Conservation (phyloP, 1,140 invertebrate species). For the Venturia canescens region DNA sequence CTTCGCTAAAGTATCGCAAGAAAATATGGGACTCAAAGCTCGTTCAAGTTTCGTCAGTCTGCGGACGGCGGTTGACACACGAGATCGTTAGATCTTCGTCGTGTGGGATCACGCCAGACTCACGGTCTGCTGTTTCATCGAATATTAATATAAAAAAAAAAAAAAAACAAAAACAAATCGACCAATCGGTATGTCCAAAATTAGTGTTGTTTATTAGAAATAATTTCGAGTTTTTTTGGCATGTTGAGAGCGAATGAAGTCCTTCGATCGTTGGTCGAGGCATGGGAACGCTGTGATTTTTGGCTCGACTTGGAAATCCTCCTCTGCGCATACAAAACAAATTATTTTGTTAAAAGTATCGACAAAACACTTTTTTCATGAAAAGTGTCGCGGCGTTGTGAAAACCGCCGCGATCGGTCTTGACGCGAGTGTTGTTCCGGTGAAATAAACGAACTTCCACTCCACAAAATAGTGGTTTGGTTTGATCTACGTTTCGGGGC, state of each 20-base stretch:
- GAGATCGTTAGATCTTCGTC: slow-evolving; percentile 36
- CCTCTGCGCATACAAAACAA: too few relatives aligned
- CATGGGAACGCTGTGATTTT: neutral
- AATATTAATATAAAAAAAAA: neutral
- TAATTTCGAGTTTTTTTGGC: too few relatives aligned
- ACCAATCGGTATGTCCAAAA: slow-evolving; percentile 4
- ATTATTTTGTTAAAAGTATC: neutral
- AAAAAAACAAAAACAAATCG: too few relatives aligned
- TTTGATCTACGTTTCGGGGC: neutral
- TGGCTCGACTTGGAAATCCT: neutral
- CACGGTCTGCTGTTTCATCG: neutral
- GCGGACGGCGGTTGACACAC: slow-evolving; percentile 41
- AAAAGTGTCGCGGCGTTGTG: neutral
- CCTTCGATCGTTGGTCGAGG: neutral
- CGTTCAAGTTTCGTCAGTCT: slow-evolving; percentile 35
- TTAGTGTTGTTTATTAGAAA: neutral
- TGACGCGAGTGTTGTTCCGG: neutral
- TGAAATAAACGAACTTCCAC: neutral
- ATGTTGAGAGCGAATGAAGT: too few relatives aligned
- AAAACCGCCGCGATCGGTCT: neutral
- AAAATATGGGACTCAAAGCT: slow-evolving; percentile 12
- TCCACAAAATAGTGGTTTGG: neutral
- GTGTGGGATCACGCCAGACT: neutral
- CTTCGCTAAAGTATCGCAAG: slow-evolving; percentile 11
- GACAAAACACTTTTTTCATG: neutral